Evolutionary conservation across 2,888 invertebrate genomes (phyloP).

Genomic region (Napeogenes inachia): DNA sequence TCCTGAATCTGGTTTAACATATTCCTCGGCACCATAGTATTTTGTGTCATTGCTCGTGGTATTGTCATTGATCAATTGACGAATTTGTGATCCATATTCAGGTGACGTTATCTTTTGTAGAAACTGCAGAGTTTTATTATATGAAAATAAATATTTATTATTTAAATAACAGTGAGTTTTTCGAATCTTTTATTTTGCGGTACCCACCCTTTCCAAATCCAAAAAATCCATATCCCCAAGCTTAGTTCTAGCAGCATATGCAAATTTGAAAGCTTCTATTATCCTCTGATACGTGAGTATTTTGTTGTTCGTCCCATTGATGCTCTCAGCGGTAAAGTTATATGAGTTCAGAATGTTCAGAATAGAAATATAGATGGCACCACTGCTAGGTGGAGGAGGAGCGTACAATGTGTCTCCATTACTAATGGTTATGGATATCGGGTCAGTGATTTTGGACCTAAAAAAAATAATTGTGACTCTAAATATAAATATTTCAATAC

Average conservation of each 20-base stretch:
- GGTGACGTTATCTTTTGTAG: conserved; percentile 78
- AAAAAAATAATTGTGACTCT: conserved; percentile 35
- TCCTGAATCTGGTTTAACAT: conserved; percentile 81
- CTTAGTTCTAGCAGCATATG: conserved; percentile 90
- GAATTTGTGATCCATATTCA: conserved; percentile 77
- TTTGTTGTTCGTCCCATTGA: conserved; percentile 72
- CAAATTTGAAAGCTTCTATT: conserved; percentile 94
- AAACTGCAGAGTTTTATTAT: conserved; percentile 58
- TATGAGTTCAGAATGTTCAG: conserved; percentile 87
- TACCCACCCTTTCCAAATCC: conserved; percentile 80
- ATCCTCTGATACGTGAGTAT: conserved; percentile 89
- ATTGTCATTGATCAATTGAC: conserved; percentile 80
- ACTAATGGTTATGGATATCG: conserved; percentile 75
- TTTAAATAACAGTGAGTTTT: background rate
- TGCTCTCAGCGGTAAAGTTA: conserved; percentile 76
- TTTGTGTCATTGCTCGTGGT: conserved; percentile 79
- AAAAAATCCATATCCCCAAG: conserved; percentile 89
- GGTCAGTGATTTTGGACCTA: conserved; percentile 81
- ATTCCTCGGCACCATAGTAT: conserved; percentile 82
- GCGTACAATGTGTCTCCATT: conserved; percentile 84
- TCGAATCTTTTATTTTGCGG: background rate
- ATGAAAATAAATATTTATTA: background rate
- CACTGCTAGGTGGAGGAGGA: conserved; percentile 92
- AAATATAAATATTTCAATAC: too few relatives aligned
- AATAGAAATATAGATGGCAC: conserved; percentile 87